Evolutionary conservation across 2,113 vertebrate species (phyloP).

Genomic region (Recurvirostra avosetta): DNA sequence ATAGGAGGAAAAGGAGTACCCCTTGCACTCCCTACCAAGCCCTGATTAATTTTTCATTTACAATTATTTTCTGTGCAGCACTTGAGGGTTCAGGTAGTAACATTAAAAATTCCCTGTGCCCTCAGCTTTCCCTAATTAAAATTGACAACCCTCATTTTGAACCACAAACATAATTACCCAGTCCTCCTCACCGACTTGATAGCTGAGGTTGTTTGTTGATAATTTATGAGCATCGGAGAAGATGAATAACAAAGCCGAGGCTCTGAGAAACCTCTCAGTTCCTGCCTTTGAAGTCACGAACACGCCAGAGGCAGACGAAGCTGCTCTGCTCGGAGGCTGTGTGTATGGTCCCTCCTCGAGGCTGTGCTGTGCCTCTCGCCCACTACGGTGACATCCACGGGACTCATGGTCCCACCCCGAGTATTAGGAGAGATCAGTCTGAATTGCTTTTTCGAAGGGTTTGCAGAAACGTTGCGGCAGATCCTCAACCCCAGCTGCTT

Average conservation of each 20-base stretch:
- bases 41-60: slow-evolving; percentile 33
- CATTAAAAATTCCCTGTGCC: slow-evolving; percentile 61
- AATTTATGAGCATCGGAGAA: slow-evolving; percentile 66
- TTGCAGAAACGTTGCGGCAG: background rate
- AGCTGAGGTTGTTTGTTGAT: slow-evolving; percentile 62
- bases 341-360: background rate
- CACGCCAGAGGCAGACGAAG: background rate
- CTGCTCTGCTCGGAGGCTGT: background rate
- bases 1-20: background rate
- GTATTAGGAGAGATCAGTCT: background rate
- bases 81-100: background rate
- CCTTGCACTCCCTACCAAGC: background rate
- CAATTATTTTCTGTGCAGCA: background rate
- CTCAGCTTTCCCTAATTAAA: slow-evolving; percentile 66
- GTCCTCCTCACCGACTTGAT: slow-evolving; percentile 17
- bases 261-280: slow-evolving; percentile 22
- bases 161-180: slow-evolving; percentile 67
- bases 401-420: accelerated
- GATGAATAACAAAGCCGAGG: slow-evolving; percentile 52
- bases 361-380: background rate
- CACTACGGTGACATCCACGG: background rate
- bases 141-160: slow-evolving; percentile 68
- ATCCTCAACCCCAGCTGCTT: background rate
- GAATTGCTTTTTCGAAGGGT: background rate
- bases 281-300: slow-evolving; percentile 57